These are phyloP conservation scores for Rhorus exstirpatorius DNA, from an alignment of 2,888 invertebrate genomes.

Conservation along the genomic window DNA sequence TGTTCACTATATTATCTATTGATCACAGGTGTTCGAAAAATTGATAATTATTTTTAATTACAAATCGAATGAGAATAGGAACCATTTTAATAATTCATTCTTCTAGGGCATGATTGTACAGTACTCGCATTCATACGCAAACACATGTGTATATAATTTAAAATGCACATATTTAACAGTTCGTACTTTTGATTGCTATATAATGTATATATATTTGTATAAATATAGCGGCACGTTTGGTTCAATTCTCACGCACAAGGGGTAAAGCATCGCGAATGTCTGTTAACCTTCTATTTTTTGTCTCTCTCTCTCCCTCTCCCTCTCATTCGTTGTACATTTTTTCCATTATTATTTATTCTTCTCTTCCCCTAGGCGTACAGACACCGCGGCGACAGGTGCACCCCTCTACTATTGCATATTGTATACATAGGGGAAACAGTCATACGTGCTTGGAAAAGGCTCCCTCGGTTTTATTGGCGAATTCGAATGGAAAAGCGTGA, in stretches of 20 bases:
- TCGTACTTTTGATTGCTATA: constrained; percentile 4
- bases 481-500: constrained; percentile 21
- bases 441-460: constrained; percentile 4
- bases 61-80: too few relatives aligned
- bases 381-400: constrained; percentile 56
- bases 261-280: constrained; percentile 30
- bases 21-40: too few relatives aligned
- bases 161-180: constrained; percentile 20
- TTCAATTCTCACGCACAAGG: constrained; percentile 35
- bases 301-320: not conserved
- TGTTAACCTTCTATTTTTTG: constrained; percentile 9
- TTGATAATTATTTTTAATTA: too few relatives aligned
- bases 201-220: not conserved
- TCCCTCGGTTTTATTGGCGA: not conserved
- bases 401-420: constrained; percentile 3
- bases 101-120: too few relatives aligned
- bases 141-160: not conserved
- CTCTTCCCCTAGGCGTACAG: constrained; percentile 16
- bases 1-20: too few relatives aligned
- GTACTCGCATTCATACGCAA: not conserved
- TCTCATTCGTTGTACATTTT: constrained; percentile 1
- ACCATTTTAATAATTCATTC: too few relatives aligned
- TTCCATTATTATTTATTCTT: constrained; percentile 42
- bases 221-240: not conserved
- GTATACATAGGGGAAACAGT: constrained; percentile 3